Percentiles rank a stretch among this genome's conserved stretches.
These are phyloP conservation scores for Apamea epomidion DNA, from an alignment of 2,888 invertebrate species.

Conservation along the genomic window DNA sequence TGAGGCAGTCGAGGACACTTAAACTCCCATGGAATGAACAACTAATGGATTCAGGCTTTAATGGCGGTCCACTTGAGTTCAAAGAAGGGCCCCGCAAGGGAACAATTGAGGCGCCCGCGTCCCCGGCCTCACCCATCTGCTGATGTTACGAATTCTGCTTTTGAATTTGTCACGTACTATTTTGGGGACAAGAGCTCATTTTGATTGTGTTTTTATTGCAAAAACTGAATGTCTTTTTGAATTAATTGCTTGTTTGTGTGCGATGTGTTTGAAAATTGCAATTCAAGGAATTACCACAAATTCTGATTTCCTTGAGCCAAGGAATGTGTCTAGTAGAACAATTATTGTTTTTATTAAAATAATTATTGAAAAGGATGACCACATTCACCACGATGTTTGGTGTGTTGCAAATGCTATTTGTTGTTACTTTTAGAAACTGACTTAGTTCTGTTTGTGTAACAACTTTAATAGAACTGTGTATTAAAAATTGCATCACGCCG, in stretches of 20 bases:
- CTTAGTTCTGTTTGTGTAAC: background rate
- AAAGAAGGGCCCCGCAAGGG: conserved; percentile 73
- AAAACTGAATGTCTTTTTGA: background rate
- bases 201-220: conserved; percentile 19
- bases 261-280: background rate
- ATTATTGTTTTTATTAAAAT: background rate
- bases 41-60: conserved; percentile 76
- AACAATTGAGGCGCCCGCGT: conserved; percentile 74
- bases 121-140: conserved; percentile 56
- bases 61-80: conserved; percentile 80
- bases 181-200: conserved; percentile 45
- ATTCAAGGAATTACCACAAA: background rate
- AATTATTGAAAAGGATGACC: background rate
- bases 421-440: conserved; percentile 7
- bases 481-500: conserved; percentile 11
- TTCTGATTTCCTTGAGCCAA: background rate
- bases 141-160: conserved; percentile 56
- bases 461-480: background rate
- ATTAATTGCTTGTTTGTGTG: conserved; percentile 14
- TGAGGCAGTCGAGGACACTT: conserved; percentile 71
- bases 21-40: conserved; percentile 76
- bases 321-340: background rate
- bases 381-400: background rate
- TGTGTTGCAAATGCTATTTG: background rate
- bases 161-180: conserved; percentile 66